A percentile compares a stretch with the other conserved stretches of the same genome.
phyloP scores from a whole-genome alignment of 2,888 invertebrate species.

The Bembecia ichneumoniformis region DNA sequence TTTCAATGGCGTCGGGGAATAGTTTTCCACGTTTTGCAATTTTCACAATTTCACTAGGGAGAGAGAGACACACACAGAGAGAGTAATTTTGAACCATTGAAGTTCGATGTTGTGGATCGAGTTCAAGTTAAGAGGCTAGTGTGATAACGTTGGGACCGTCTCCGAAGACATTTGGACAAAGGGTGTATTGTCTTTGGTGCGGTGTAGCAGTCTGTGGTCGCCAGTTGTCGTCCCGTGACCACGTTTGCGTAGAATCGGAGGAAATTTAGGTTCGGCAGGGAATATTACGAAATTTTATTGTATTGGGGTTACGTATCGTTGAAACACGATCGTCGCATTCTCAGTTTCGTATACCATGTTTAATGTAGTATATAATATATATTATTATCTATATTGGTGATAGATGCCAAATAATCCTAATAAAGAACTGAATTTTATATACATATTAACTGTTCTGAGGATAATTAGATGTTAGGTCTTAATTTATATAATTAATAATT shows the following conservation, averaged over 20 bases:
- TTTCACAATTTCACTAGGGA: too few relatives aligned
- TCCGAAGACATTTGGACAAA: background rate
- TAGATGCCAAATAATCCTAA: slow-evolving; percentile 72
- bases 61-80: too few relatives aligned
- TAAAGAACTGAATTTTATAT: slow-evolving; percentile 73
- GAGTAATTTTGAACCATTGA: too few relatives aligned
- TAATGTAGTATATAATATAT: slow-evolving; percentile 40
- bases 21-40: too few relatives aligned
- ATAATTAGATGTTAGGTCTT: slow-evolving; percentile 62
- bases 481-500: slow-evolving; percentile 51
- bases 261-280: slow-evolving; percentile 68
- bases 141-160: background rate
- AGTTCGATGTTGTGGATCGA: background rate
- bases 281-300: slow-evolving; percentile 19
- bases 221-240: background rate
- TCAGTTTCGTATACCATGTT: slow-evolving; percentile 67
- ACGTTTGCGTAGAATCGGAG: slow-evolving; percentile 49
- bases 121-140: background rate
- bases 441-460: slow-evolving; percentile 70
- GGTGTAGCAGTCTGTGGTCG: background rate
- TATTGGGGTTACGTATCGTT: slow-evolving; percentile 43
- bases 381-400: slow-evolving; percentile 53
- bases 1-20: too few relatives aligned
- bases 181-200: background rate
- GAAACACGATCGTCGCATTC: slow-evolving; percentile 56